A percentile compares a stretch with the other conserved stretches of the same genome.
Conservation (phyloP, 2,797 vertebrate genomes). For the Calcarius lapponicus region DNA sequence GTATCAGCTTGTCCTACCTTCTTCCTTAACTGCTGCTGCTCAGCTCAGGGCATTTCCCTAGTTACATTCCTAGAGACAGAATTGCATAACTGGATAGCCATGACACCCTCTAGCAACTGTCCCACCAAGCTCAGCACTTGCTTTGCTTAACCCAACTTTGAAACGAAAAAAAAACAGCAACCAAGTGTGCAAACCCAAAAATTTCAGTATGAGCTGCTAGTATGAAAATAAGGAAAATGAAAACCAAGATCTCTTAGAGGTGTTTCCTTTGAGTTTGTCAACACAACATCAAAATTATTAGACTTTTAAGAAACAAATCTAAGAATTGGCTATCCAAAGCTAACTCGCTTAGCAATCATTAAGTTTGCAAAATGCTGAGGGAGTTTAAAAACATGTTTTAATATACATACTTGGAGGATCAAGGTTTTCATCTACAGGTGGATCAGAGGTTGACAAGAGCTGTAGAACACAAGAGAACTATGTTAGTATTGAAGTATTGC, state of each 20-base stretch:
- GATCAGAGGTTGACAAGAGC: slow-evolving; percentile 91
- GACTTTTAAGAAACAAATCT: background rate
- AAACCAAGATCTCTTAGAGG: background rate
- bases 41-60: background rate
- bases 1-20: background rate
- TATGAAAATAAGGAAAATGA: background rate
- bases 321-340: background rate
- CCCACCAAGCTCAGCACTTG: background rate
- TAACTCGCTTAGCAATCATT: background rate
- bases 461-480: slow-evolving; percentile 59
- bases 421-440: slow-evolving; percentile 85
- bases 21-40: background rate
- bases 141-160: background rate
- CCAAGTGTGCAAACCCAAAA: background rate
- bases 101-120: background rate
- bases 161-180: background rate
- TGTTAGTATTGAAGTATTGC: background rate
- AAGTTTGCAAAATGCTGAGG: background rate
- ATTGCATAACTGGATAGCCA: background rate
- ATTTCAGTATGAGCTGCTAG: background rate
- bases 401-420: slow-evolving; percentile 89
- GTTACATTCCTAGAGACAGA: background rate
- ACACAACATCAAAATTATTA: background rate
- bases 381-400: background rate
- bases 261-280: background rate